Percentiles rank a stretch among this genome's conserved stretches.
Evolutionary conservation across 2,113 vertebrate genomes (phyloP).

Genomic region (Sinocyclocheilus anshuiensis): DNA sequence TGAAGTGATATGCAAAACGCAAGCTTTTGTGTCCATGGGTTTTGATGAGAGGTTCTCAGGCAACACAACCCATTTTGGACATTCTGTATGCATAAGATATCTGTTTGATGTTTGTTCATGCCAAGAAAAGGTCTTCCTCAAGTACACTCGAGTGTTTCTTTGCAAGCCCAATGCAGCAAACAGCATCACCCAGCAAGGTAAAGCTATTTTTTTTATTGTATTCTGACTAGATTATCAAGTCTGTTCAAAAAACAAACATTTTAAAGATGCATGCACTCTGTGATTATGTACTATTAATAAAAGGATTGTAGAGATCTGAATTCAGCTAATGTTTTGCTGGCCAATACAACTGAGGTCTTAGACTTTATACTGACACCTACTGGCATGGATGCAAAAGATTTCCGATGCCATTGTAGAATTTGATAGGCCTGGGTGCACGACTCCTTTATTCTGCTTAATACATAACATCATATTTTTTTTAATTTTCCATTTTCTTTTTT

Average conservation of each 20-base stretch:
- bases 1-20: conserved; percentile 14
- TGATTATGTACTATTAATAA: background rate
- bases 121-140: conserved; percentile 27
- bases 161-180: conserved; percentile 3
- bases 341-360: background rate
- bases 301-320: background rate
- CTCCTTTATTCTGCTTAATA: background rate
- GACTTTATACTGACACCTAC: background rate
- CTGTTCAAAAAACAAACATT: background rate
- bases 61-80: conserved; percentile 37
- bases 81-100: conserved; percentile 37
- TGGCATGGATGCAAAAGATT: background rate
- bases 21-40: conserved; percentile 12
- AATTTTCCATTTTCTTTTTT: background rate
- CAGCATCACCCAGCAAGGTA: background rate
- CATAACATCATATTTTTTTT: background rate
- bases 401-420: background rate
- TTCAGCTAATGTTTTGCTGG: background rate
- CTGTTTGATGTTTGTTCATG: conserved; percentile 43
- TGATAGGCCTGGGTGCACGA: background rate
- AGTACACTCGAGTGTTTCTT: background rate
- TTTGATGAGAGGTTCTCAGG: conserved; percentile 3
- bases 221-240: background rate
- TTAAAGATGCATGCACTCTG: background rate
- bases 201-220: background rate